These are phyloP conservation scores for Hecatera dysodea DNA, from an alignment of 2,888 invertebrate genomes.

Conservation along the genomic window DNA sequence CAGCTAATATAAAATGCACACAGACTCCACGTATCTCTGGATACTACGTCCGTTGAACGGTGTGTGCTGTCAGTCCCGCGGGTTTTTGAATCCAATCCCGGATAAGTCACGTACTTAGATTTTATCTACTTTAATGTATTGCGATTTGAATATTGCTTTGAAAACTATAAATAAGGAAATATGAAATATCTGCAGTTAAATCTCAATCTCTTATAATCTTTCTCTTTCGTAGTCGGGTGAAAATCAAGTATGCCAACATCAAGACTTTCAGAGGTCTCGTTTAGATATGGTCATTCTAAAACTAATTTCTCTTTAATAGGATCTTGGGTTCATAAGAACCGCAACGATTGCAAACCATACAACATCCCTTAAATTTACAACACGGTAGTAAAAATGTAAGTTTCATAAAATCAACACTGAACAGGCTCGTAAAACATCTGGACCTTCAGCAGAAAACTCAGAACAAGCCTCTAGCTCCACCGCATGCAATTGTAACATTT, in stretches of 20 bases:
- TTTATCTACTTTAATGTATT: conserved; percentile 33
- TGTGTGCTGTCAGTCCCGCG: conserved; percentile 50
- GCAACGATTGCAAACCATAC: conserved; percentile 1
- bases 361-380: conserved; percentile 4
- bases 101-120: conserved; percentile 52
- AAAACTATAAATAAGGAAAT: conserved; percentile 11
- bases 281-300: neutral
- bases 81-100: conserved; percentile 52
- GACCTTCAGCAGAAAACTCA: conserved; percentile 29
- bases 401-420: conserved; percentile 55
- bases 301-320: neutral
- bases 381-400: conserved; percentile 31
- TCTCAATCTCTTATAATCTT: neutral
- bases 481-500: conserved; percentile 70
- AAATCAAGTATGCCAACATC: neutral
- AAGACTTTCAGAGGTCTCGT: neutral
- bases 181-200: neutral
- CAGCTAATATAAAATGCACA: conserved; percentile 58
- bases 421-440: conserved; percentile 55
- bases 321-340: neutral
- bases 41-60: conserved; percentile 30
- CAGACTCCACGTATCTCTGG: conserved; percentile 36
- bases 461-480: conserved; percentile 59
- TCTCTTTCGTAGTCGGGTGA: neutral
- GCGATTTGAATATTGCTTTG: conserved; percentile 32